These are phyloP conservation scores for Montipora cactus DNA, from an alignment of 64 coral and sea anemone species.

Conservation along the genomic window DNA sequence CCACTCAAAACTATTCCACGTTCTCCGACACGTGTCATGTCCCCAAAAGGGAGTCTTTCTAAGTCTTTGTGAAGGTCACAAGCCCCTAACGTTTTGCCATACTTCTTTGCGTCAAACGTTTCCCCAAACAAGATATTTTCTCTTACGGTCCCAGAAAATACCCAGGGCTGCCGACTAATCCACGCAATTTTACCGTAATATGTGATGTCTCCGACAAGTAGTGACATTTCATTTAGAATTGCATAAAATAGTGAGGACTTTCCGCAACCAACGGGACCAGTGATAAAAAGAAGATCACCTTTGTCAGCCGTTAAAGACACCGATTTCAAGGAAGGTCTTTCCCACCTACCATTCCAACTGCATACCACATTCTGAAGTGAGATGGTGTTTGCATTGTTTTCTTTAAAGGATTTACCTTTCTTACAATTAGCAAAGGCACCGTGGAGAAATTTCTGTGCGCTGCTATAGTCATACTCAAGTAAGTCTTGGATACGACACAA, in stretches of 20 bases:
- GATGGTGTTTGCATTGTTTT: background rate
- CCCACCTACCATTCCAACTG: background rate
- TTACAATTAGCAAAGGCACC: background rate
- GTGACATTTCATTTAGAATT: background rate
- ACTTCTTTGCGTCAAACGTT: no score
- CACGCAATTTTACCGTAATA: background rate
- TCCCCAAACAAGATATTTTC: background rate
- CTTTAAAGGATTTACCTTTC: background rate
- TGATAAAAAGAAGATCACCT: background rate
- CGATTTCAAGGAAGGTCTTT: background rate
- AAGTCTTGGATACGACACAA: conserved; percentile 33
- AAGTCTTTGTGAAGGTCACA: no score
- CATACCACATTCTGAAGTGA: background rate
- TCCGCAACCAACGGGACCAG: background rate
- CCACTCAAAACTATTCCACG: conserved; percentile 1
- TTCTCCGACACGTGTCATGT: no score
- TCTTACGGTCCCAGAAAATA: background rate
- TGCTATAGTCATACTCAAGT: conserved; percentile 28
- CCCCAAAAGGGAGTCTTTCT: no score
- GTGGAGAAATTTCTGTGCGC: background rate
- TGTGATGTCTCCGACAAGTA: background rate
- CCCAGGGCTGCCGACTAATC: background rate
- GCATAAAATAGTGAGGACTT: background rate
- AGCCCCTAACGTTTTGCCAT: no score
- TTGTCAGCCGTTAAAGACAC: background rate